Evolutionary conservation across 2,888 invertebrate genomes (phyloP), one percentile per base, ranked within the genome.

Genomic region (Ctena decussata): DNA sequence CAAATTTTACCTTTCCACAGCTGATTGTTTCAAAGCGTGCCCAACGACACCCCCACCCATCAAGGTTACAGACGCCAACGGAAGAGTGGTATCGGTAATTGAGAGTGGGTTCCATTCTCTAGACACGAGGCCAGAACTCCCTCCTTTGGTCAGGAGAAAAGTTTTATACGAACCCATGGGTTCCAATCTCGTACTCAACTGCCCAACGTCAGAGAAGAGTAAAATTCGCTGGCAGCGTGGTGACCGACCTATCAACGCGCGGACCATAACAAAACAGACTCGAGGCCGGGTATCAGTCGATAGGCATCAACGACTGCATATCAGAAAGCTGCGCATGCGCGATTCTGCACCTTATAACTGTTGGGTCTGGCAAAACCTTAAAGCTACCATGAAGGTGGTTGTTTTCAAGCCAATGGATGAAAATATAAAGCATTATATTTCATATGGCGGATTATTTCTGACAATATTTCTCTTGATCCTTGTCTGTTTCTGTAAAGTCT

Each of bases 311-410:
- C 96, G 96, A 71, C 95, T 98, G 53, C 96, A 97, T 30, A 96
- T 97, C 60, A 95, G 96, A 41, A 94, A 96, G 65, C 96, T 97
- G 0, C 95, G 96, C 89, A 95, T 96, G 35, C 92, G 95, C 0
- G 97, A 97, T 93, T 96, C 96, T 8, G 92, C 92, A 18, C 84
- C 91, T 12, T 94, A 93, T 84, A 92, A 89, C 94, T 97, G 97
- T 94, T 97, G 97, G 97, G 97, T 97, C 93, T 95, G 96, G 60
- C 96, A 96, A 44, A 96, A 96, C 80, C 95, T 97, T 39, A 96
- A 97, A 0, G 97, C 97, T 2, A 96, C 97, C 0, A 96, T 97
- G n/a, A 96, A 97, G 90, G 93, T 97, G 71, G 92, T 96, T 1
- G 97, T 97, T 8, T 96, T 96, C 91, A 95, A 96, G 90, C 96